Base-by-base conservation (phyloP, 2,797 vertebrate genomes). In the Chrosomus eos region DNA sequence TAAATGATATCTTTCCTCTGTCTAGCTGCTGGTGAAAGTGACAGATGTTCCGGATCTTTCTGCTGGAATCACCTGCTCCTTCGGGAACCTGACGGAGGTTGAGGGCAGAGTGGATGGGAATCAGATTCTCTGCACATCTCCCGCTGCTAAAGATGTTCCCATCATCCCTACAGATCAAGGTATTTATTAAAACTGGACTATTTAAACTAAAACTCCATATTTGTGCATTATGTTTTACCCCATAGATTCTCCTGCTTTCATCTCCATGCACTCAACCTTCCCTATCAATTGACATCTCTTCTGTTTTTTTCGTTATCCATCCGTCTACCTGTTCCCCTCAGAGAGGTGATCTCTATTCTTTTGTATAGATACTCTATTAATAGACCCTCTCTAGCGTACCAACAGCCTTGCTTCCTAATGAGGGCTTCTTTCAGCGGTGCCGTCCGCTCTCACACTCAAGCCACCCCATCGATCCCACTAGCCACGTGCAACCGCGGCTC, bases 1-100 rank as follows among this genome's bases (percentile, higher is more conserved):
- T 16, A 31, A 64, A 64, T 64, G 19, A 36, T 80, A 21, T 26
- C 21, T 80, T n/a, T 80, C 19, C 7, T 80, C 31, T 1, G 0
- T 80, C 33, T 95, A 99, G 98, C 96, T 99, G 88, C 95, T 96
- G 91, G 95, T 99, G 89, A 92, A 94, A 86, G 97, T 99, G 85
- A 98, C 94, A 2, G 96, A 99, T 0, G 97, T 98, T 71, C 98
- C 98, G 0, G 97, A 98, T 89, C 96, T 99, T 78, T 96, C 97
- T 0, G 94, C 93, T 0, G 98, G 98, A 0, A 96, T 99, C 87
- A 95, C 95, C 85, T 99, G 98, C 90, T 96, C 97, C 82, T 99
- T 99, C 1, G 98, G 97, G 36, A 99, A 98, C 94, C 93, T 99
- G 90, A 98, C 96, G 0, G 97, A 99, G 92, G 96, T 98, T 80